These are phyloP conservation scores for human (Homo sapiens) DNA, from an alignment of 2,113 vertebrate genomes.

Conservation along the genomic window GRCh38 chr5:42253001-42253500, in stretches of 20 bases:
- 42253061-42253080: neutral
- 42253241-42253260: neutral
- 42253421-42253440: no score
- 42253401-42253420: no score
- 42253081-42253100: neutral
- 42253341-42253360: no score
- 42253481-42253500: no score
- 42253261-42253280: neutral
- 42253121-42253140: neutral
- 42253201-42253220: neutral
- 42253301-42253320: no score
- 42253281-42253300: neutral
- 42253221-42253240: neutral
- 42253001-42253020: neutral
- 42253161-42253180: neutral
- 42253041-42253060: neutral
- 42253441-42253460: no score
- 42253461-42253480: no score
- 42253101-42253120: neutral
- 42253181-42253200: no score
- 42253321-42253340: no score
- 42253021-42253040: neutral
- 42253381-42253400: no score
- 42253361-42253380: no score
- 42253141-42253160: neutral